Base-by-base conservation (phyloP, 2,888 invertebrate genomes). In the Orgyia antiqua region DNA sequence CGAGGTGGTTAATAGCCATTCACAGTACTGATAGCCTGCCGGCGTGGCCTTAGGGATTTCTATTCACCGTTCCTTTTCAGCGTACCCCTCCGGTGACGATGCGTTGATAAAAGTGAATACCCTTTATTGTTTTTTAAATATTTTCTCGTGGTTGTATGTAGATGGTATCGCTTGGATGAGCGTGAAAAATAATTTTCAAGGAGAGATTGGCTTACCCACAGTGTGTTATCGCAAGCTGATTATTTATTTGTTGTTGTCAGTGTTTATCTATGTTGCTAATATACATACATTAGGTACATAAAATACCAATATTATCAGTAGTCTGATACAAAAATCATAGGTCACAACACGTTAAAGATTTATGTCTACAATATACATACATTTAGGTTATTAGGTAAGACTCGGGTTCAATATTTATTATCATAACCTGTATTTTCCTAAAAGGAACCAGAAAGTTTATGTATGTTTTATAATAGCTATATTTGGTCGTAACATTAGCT, bases 41-140 rank as follows among this genome's bases (percentile, higher is more conserved):
- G 66, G 69, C 65, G 62, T 55, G 52, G 63, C 71, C 68, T 56
- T 54, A 43, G 71, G 75, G 67, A 66, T 60, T 61, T 58, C 75
- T 70, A 76, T 79, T 79, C 78, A 76, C 39, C 42, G 50, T 41
- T 54, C 61, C 76, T 66, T 72, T 82, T 77, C 76, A 77, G 53
- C 39, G 51, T 46, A 65, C 75, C 52, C 75, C 76, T 72, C 62
- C 57, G 59, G 77, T 70, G 71, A 59, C 73, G 76, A 78, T 78
- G 77, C 73, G 76, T 74, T 76, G 78, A 79, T 77, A 77, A 78
- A 78, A 76, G 76, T 74, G 76, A 77, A 80, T 75, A 46, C 71
- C 62, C 62, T 69, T 71, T 67, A 76, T 79, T 82, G 78, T 82
- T 77, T 82, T 74, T 66, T 61, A 72, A 76, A 78, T 75, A 73